Evolutionary conservation across 2,797 vertebrate genomes (phyloP), one percentile per base, ranked within the genome.

Genomic region (Pogonophryne albipinna): DNA sequence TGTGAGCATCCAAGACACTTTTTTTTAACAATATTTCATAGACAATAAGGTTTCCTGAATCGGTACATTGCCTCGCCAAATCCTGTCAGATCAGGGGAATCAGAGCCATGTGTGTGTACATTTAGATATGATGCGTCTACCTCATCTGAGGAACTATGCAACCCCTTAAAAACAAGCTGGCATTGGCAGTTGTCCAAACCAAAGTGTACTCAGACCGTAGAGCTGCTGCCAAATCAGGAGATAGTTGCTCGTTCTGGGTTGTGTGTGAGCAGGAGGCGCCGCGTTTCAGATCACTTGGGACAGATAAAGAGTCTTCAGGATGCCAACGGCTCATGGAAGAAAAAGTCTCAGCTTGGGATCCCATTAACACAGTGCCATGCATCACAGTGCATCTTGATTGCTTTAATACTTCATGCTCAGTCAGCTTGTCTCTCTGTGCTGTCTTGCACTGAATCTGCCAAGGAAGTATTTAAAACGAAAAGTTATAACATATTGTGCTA

Each of bases 221-320:
- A 63, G 56, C 61, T 4, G 62, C 60, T 53, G 56, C 59, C 74
- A 79, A 76, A 74, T 60, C 65, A 53, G 45, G 34, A 70, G 65
- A 71, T 84, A 53, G 53, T 15, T 49, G 53, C 1, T 61, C 63
- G 73, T 71, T 67, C 4, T 11, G n/a, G n/a, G 58, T 46, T 34
- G 44, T 50, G n/a, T 14, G 27, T 2, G 5, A 78, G 47, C 15
- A 44, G 38, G 66, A 82, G 76, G 47, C 23, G 76, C 44, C 61
- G 42, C 2, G 10, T 72, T 81, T 79, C 69, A 66, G 69, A 80
- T 82, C 12, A 64, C 66, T 70, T 19, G n/a, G 61, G 74, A 62
- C 63, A 41, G 71, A 83, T 76, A 82, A 79, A 57, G 64, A 46
- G 57, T 66, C 66, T 75, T 83, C 69, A 57, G 69, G 64, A 79